Evolutionary conservation across 2,113 vertebrate species (phyloP).

Genomic region (Halichoerus grypus): DNA sequence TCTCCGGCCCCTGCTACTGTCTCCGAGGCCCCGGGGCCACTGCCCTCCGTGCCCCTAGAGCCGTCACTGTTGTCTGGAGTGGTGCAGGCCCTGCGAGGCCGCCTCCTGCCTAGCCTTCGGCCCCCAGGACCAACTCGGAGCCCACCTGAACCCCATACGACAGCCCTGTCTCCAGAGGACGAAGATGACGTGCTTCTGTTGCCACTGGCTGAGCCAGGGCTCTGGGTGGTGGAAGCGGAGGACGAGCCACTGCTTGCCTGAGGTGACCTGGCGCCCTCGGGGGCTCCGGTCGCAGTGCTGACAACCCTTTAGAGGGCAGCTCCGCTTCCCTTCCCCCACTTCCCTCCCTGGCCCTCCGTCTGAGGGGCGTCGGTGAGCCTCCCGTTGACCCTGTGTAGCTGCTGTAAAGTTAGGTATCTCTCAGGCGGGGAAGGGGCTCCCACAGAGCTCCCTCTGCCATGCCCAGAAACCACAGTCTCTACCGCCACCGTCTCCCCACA

Average conservation of each 20-base stretch:
- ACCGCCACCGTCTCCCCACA: neutral
- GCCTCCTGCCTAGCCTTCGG: constrained; percentile 83
- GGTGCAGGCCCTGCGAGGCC: constrained; percentile 80
- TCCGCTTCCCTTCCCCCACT: neutral
- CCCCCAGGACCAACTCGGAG: constrained; percentile 66
- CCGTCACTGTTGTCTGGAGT: constrained; percentile 80
- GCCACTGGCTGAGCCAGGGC: constrained; percentile 90
- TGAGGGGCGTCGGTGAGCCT: neutral
- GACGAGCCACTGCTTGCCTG: constrained; percentile 93
- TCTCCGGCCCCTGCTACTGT: constrained; percentile 82
- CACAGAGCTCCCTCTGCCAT: neutral
- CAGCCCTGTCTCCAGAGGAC: constrained; percentile 72
- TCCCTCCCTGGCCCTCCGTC: neutral
- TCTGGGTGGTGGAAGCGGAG: constrained; percentile 84
- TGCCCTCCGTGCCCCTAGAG: constrained; percentile 81
- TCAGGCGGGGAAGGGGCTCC: neutral
- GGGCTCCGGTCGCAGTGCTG: neutral
- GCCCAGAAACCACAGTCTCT: neutral
- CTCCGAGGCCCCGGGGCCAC: constrained; percentile 85
- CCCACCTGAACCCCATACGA: constrained; percentile 45
- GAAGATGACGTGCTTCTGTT: constrained; percentile 94
- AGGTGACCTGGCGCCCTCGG: constrained; percentile 53
- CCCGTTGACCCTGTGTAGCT: neutral
- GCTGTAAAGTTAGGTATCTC: constrained; percentile 33
- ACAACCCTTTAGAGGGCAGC: neutral